Conservation (phyloP, 2,113 vertebrate genomes). For the Isurus oxyrinchus region DNA sequence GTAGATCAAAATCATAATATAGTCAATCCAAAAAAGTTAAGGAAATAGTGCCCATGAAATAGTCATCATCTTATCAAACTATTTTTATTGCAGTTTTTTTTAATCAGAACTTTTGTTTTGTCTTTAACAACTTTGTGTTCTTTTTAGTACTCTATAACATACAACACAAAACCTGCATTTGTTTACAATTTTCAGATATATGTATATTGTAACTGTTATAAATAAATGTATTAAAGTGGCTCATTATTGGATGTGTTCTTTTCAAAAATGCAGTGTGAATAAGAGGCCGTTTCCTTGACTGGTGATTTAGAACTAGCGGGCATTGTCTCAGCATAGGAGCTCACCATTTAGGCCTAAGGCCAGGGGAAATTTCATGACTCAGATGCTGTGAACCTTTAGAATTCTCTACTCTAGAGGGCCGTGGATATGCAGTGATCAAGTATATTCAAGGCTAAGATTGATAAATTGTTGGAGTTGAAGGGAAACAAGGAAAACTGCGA, state of each 20-base stretch:
- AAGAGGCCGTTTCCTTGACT: too few relatives aligned
- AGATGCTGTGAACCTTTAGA: too few relatives aligned
- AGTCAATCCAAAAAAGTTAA: neutral
- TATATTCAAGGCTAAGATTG: too few relatives aligned
- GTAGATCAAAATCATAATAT: constrained; percentile 40
- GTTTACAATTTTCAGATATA: neutral
- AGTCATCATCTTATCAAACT: neutral
- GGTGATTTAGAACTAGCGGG: too few relatives aligned
- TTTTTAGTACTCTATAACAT: neutral
- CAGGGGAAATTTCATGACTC: too few relatives aligned
- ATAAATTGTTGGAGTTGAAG: too few relatives aligned
- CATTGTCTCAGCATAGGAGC: too few relatives aligned
- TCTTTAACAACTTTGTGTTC: neutral
- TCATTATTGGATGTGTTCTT: neutral
- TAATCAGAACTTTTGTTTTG: neutral
- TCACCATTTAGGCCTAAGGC: too few relatives aligned
- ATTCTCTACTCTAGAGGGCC: too few relatives aligned
- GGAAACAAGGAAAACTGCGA: too few relatives aligned
- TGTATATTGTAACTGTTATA: neutral
- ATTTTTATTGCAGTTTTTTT: neutral
- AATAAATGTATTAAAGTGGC: neutral
- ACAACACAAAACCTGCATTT: neutral
- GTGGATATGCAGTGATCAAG: too few relatives aligned
- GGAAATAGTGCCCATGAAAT: neutral
- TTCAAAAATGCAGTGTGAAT: neutral